phyloP scores from a whole-genome alignment of 2,888 invertebrate genomes.

The Drosophila silvestris region DNA sequence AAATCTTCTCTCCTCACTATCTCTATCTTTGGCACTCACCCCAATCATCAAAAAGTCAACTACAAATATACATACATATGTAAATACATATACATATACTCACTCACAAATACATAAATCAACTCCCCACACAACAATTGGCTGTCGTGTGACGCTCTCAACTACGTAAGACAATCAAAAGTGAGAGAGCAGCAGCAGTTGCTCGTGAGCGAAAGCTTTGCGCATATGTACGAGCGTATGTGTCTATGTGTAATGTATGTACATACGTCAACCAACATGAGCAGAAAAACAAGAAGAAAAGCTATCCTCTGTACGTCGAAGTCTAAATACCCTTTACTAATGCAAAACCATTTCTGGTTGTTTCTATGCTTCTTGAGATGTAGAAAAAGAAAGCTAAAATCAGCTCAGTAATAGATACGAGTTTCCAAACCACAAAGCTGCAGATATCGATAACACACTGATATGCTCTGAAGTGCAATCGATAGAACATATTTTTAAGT shows the following conservation, averaged over 20 bases:
- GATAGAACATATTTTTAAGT: neutral
- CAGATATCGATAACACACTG: neutral
- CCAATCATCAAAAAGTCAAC: slow-evolving; percentile 57
- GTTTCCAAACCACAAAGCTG: neutral
- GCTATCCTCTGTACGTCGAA: neutral
- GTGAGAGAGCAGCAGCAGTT: slow-evolving; percentile 29
- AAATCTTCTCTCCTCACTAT: slow-evolving; percentile 22
- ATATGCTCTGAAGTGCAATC: neutral
- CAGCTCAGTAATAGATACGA: neutral
- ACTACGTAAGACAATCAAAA: slow-evolving; percentile 11
- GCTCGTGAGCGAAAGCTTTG: slow-evolving; percentile 21
- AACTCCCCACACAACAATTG: slow-evolving; percentile 8
- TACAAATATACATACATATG: slow-evolving; percentile 41
- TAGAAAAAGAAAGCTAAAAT: neutral
- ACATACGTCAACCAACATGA: slow-evolving; percentile 1
- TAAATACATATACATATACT: slow-evolving; percentile 16
- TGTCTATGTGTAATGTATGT: neutral
- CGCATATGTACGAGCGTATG: neutral
- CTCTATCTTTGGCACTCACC: slow-evolving; percentile 18
- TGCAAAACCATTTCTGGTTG: slow-evolving; percentile 29
- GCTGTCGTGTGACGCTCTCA: slow-evolving; percentile 2
- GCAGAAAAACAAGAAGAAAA: slow-evolving; percentile 22
- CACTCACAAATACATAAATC: slow-evolving; percentile 30
- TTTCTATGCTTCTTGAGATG: neutral
- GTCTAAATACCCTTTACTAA: neutral